Percentiles rank a stretch among this genome's conserved stretches.
phyloP scores from a whole-genome alignment of 2,797 vertebrate genomes.

The Liparis tanakae region DNA sequence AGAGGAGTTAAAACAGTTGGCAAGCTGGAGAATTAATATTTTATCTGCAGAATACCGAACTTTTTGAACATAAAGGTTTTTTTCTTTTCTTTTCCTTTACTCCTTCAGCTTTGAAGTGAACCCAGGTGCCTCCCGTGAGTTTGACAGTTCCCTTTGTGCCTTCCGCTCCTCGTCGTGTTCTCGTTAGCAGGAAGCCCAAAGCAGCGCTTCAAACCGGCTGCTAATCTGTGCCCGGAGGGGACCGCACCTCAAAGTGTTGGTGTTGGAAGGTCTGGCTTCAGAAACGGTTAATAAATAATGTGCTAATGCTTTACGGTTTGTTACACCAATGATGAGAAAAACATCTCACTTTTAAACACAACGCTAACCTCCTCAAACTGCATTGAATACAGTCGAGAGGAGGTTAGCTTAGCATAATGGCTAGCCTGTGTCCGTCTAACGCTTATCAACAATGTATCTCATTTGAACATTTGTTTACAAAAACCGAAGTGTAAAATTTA shows the following conservation, averaged over 20 bases:
- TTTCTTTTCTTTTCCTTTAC: not conserved
- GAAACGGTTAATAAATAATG: no score
- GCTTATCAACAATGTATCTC: no score
- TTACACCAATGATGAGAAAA: not conserved
- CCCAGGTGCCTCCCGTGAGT: constrained; percentile 5
- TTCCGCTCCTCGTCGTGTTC: no score
- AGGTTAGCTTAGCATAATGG: not conserved
- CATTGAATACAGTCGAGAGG: not conserved
- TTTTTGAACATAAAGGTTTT: constrained; percentile 28
- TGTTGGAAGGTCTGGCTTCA: no score
- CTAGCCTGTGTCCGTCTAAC: not conserved
- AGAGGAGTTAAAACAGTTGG: not conserved
- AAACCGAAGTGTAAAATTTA: no score
- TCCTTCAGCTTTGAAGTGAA: constrained; percentile 33
- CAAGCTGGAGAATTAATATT: constrained; percentile 20
- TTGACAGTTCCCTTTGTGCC: constrained; percentile 12
- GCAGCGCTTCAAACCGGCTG: not conserved
- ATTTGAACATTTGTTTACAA: no score
- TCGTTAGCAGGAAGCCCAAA: not conserved
- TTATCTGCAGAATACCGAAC: constrained; percentile 31
- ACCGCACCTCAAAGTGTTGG: no score
- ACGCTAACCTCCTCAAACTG: no score
- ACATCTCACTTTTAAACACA: not conserved
- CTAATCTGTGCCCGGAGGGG: no score
- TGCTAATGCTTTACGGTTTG: not conserved